Evolutionary conservation across 1,140 invertebrate genomes (phyloP), one percentile per base, ranked within the genome.

Genomic region (Bombus difficillimus): DNA sequence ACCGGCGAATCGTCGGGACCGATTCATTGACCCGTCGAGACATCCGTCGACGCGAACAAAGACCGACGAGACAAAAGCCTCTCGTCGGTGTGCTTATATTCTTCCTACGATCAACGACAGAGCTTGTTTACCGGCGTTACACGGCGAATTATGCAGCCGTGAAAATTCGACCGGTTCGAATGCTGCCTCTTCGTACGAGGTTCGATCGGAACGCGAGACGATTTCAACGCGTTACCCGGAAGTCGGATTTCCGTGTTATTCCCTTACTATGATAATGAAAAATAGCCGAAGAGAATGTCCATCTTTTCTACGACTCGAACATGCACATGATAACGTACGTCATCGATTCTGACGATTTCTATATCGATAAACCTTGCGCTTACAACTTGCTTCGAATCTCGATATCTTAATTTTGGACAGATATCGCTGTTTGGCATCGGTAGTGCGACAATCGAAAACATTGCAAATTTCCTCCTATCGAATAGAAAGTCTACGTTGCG

Each of bases 11-110:
- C 89, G 89, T 90, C 84, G 89, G 80, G 86, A 53, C 89, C 86
- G 89, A 91, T 91, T 91, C 89, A 90, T 90, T 91, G 89, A 90
- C 89, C 86, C 89, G 86, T 86, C 88, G 89, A 90, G 89, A 90
- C 89, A 89, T 86, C 86, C 88, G 89, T 90, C 88, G 86, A 90
- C 79, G 75, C 47, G 89, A 88, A 90, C 89, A 90, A 90, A 90
- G 89, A 88, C 53, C 77, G 62, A 37, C 86, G 86, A 88, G 89
- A 90, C 89, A 90, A 90, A 91, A 88, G 87, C 62, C 72, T 34
- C 87, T 86, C 76, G 81, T 69, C 34, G 22, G 25, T 83, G 18
- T 18, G 85, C 89, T 90, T 89, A 90, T 74, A 77, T 72, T 90
- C 88, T 88, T 90, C 78, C 79, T 75, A 71, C 74, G 78, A 89